Percentiles rank a stretch among this genome's conserved stretches.
These are phyloP conservation scores for Eriosoma lanigerum DNA, from an alignment of 1,140 invertebrate species.

Conservation along the genomic window DNA sequence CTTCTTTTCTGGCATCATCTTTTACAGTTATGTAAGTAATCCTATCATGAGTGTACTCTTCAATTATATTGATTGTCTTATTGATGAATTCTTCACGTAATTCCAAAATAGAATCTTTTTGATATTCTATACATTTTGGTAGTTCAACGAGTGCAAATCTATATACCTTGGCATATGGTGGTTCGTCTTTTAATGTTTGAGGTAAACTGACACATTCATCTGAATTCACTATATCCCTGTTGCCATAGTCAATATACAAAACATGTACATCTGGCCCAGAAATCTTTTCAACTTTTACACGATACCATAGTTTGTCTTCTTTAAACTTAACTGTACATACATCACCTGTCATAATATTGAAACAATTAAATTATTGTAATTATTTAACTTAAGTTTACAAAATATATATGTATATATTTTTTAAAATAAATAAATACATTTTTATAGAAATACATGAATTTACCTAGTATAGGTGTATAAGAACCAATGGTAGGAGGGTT, in stretches of 20 bases:
- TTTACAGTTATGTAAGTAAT: conserved; percentile 73
- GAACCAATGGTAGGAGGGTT: conserved; percentile 81
- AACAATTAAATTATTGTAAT: too few species aligned
- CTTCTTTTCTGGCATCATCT: conserved; percentile 72
- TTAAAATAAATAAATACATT: too few species aligned
- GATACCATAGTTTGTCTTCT: conserved; percentile 85
- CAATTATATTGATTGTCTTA: conserved; percentile 72
- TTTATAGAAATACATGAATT: neutral
- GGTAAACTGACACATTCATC: conserved; percentile 76
- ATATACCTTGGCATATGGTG: conserved; percentile 85
- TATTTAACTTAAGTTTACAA: too few species aligned
- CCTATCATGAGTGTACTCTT: conserved; percentile 69
- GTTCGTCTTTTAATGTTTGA: conserved; percentile 72
- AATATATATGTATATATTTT: too few species aligned
- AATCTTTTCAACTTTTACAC: conserved; percentile 88
- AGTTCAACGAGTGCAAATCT: conserved; percentile 78
- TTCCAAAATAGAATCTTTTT: conserved; percentile 72
- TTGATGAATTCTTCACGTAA: conserved; percentile 69
- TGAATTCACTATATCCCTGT: conserved; percentile 68
- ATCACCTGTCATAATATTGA: conserved; percentile 69
- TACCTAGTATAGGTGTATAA: conserved; percentile 76
- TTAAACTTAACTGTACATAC: conserved; percentile 89
- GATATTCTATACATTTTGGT: conserved; percentile 70
- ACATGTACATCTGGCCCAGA: conserved; percentile 66
- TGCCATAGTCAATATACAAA: conserved; percentile 96